These are phyloP conservation scores for Graptemys geographica DNA, from an alignment of 2,797 vertebrate genomes.

Conservation along the genomic window DNA sequence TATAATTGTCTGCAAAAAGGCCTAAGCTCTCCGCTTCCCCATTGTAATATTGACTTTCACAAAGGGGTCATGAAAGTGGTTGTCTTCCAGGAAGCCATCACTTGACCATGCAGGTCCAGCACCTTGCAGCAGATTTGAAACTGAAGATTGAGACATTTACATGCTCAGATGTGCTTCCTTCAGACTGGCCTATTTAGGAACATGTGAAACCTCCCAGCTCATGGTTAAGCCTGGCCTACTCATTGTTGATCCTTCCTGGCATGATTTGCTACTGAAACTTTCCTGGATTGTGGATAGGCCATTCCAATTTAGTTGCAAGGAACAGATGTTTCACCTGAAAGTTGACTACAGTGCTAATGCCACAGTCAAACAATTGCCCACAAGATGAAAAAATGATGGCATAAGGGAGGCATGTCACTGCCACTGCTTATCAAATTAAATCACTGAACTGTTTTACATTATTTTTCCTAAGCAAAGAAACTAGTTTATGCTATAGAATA, in stretches of 20 bases:
- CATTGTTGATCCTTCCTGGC: not conserved
- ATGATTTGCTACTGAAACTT: not conserved
- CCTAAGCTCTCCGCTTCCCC: fast-evolving
- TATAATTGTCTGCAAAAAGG: not conserved
- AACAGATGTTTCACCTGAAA: slow-evolving; percentile 67
- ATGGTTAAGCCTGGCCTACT: not conserved
- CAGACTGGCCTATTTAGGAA: fast-evolving
- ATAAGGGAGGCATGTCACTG: slow-evolving; percentile 40
- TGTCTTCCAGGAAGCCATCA: fast-evolving
- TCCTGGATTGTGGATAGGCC: slow-evolving; percentile 38
- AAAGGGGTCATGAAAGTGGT: fast-evolving
- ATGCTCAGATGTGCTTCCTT: not conserved
- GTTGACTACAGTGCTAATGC: not conserved
- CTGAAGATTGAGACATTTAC: fast-evolving
- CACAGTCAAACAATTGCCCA: slow-evolving; percentile 51
- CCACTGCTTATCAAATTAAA: slow-evolving; percentile 57
- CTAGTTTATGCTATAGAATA: not conserved
- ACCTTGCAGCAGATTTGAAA: fast-evolving
- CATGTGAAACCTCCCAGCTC: not conserved
- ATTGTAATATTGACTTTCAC: fast-evolving
- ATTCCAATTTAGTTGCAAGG: not conserved
- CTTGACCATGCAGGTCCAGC: not conserved
- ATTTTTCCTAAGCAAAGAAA: slow-evolving; percentile 28
- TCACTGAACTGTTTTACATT: slow-evolving; percentile 38
- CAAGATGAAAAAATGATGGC: slow-evolving; percentile 58